Conservation (phyloP, 2,113 vertebrate genomes). For the Chaetorhynchus papuensis region DNA sequence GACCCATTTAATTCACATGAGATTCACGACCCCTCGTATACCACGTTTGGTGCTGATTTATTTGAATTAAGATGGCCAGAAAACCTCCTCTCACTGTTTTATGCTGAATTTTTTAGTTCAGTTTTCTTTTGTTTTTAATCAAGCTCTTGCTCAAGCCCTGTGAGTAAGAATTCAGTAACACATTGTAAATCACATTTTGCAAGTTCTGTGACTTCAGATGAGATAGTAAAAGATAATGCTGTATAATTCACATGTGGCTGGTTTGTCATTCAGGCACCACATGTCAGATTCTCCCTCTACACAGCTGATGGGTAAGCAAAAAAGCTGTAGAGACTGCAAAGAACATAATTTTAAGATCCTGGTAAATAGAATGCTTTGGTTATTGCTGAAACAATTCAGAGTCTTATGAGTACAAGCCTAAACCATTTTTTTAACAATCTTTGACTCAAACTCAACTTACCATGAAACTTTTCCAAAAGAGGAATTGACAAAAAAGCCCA, state of each 20-base stretch:
- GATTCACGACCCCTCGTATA: background rate
- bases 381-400: background rate
- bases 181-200: constrained; percentile 52
- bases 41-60: constrained; percentile 21
- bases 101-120: background rate
- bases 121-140: constrained; percentile 60
- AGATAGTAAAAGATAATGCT: constrained; percentile 55
- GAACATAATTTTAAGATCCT: background rate
- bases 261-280: constrained; percentile 40
- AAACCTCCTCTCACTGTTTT: background rate
- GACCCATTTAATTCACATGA: background rate
- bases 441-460: background rate
- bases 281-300: background rate
- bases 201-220: constrained; percentile 34
- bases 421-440: background rate
- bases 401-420: background rate
- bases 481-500: background rate
- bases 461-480: background rate
- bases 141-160: constrained; percentile 17
- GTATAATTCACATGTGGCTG: constrained; percentile 35
- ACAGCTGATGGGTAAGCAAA: background rate
- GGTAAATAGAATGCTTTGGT: background rate
- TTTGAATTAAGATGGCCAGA: constrained; percentile 42
- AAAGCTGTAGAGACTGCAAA: background rate
- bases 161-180: constrained; percentile 44